A percentile compares a stretch with the other conserved stretches of the same genome.
These are phyloP conservation scores for Xestia xanthographa DNA, from an alignment of 2,888 invertebrate genomes.

Conservation along the genomic window DNA sequence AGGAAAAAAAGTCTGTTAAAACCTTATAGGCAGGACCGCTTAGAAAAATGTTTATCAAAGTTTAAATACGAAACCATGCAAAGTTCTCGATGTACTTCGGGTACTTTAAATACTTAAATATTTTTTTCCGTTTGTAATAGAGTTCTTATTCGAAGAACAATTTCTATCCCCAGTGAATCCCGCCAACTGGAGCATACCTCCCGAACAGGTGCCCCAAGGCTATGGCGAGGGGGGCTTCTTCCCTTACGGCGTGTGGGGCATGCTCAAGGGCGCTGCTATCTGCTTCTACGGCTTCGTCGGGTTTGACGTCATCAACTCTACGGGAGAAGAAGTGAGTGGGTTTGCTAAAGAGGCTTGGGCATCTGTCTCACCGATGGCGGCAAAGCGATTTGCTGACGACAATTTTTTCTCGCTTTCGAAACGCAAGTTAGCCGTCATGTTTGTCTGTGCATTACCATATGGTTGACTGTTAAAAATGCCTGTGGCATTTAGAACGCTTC, in stretches of 20 bases:
- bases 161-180: slow-evolving; percentile 84
- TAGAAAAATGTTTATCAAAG: background rate
- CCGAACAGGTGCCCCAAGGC: slow-evolving; percentile 78
- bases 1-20: background rate
- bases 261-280: slow-evolving; percentile 94
- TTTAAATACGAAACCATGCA: background rate
- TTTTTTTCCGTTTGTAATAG: background rate
- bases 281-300: slow-evolving; percentile 98
- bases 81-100: background rate
- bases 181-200: slow-evolving; percentile 89
- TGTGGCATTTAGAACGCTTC: background rate
- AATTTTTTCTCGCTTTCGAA: background rate
- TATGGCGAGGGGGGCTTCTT: slow-evolving; percentile 96
- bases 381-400: background rate
- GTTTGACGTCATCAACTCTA: slow-evolving; percentile 96
- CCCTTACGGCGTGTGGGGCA: slow-evolving; percentile 96
- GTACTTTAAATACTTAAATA: background rate
- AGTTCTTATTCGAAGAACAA: background rate
- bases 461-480: background rate
- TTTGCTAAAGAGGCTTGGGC: background rate
- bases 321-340: slow-evolving; percentile 95
- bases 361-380: background rate
- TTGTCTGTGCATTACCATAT: background rate
- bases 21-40: background rate
- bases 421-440: background rate